These are phyloP conservation scores for Amazona vittata DNA, from an alignment of 2,113 vertebrate genomes.

Conservation along the genomic window DNA sequence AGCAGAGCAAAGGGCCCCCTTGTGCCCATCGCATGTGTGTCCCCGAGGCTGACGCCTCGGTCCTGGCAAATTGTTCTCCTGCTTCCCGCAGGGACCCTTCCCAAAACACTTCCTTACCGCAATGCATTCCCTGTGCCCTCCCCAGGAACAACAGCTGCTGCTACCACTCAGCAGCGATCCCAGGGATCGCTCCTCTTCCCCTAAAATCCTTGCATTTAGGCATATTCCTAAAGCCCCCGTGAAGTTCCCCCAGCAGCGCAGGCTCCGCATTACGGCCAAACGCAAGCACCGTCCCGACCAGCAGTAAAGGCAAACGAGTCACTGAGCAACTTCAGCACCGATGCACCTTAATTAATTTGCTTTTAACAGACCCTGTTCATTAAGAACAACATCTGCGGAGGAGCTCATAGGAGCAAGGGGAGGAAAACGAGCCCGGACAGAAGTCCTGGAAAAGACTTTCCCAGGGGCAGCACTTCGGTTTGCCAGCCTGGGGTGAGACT, in stretches of 20 bases:
- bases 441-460: background rate
- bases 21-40: rapidly evolving
- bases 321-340: background rate
- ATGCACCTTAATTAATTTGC: constrained; percentile 1
- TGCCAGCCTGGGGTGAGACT: background rate
- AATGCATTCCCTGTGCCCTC: background rate
- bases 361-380: background rate
- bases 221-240: background rate
- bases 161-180: background rate
- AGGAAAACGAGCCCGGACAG: background rate
- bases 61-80: background rate
- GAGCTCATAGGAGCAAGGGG: background rate
- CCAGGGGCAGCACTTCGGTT: background rate
- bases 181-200: background rate
- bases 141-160: background rate
- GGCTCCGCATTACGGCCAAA: background rate
- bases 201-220: background rate
- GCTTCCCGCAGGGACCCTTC: background rate
- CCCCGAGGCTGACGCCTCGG: background rate
- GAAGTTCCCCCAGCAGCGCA: background rate
- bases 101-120: background rate
- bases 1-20: background rate
- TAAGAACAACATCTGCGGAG: background rate
- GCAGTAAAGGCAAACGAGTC: background rate
- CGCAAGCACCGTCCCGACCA: background rate